phyloP scores from a whole-genome alignment of 2,888 invertebrate species.

The Xanthia icteritia region DNA sequence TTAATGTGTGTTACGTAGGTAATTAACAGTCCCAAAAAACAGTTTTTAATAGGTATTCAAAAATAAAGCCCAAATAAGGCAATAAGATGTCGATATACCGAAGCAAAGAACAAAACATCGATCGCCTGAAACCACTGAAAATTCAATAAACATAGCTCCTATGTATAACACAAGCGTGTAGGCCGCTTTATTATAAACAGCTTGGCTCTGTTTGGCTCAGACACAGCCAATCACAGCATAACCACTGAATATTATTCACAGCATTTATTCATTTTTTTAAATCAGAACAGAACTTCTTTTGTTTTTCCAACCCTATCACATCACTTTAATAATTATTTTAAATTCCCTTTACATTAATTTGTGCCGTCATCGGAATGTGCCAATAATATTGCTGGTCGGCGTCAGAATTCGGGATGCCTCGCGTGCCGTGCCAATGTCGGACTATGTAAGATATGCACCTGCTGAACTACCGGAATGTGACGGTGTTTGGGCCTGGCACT shows the following conservation, averaged over 20 bases:
- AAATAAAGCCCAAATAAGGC: too few relatives aligned
- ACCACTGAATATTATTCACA: not conserved
- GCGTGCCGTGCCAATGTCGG: constrained; percentile 71
- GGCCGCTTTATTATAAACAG: not conserved
- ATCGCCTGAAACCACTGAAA: not conserved
- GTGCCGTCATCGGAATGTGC: constrained; percentile 57
- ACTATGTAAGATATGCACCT: constrained; percentile 80
- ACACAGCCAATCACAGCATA: not conserved
- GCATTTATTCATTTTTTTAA: not conserved
- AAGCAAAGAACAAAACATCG: not conserved
- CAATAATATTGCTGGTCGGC: constrained; percentile 63
- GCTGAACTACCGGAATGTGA: constrained; percentile 37
- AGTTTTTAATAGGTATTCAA: too few relatives aligned
- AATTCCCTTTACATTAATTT: constrained; percentile 41
- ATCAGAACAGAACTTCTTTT: not conserved
- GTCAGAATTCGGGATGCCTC: constrained; percentile 69
- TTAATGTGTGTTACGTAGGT: too few relatives aligned
- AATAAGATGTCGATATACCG: too few relatives aligned
- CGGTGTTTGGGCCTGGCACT: constrained; percentile 29
- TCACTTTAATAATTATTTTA: constrained; percentile 26
- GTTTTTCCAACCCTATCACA: not conserved
- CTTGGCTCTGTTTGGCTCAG: not conserved
- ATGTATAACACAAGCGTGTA: not conserved
- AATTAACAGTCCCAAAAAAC: too few relatives aligned
- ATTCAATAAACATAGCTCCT: not conserved